Base-by-base conservation (phyloP, 2,113 vertebrate genomes). In the Xiphophorus maculatus region DNA sequence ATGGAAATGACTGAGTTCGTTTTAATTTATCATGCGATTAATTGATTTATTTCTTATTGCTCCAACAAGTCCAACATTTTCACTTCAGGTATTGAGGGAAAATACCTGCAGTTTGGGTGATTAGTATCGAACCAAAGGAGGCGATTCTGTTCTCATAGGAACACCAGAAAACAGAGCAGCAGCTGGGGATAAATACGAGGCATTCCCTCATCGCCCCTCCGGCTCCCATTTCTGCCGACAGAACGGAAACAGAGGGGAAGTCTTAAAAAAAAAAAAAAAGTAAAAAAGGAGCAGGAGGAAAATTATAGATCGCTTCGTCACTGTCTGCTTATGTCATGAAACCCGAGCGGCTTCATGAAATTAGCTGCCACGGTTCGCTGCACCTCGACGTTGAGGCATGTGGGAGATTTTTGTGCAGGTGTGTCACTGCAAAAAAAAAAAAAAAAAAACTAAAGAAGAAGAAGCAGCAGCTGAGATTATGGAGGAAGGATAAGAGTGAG, bases 261-360 rank as follows among this genome's bases (percentile, higher is more conserved):
- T 80, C 70, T 83, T n/a, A 70, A 90, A 90, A 84, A 28, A 35
- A 9, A 35, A n/a, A n/a, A n/a, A n/a, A n/a, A n/a, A n/a, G n/a
- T n/a, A 37, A 37, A 11, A 37, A 37, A 37, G 79, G 64, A 3
- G 64, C 5, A n/a, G 65, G 84, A 76, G 86, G 90, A 90, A 92
- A 93, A 93, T 93, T 88, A 90, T 63, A 93, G 81, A 77, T 86
- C 83, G 79, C 86, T 72, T 74, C 32, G 88, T 90, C 88, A 86
- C 75, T 29, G 88, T 90, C 88, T 92, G 92, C 87, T 90, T 84
- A 84, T 88, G 90, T 90, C 88, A 88, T 80, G 83, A 84, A 90
- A 92, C 83, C 71, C 35, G 22, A 37, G 71, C 64, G 67, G 88
- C 91, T 87, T 65, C 89, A 80, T 58, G 37, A 80, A 84, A 80